These are phyloP conservation scores for Pangasius krempfi DNA, from an alignment of 2,797 vertebrate genomes.

Conservation along the genomic window DNA sequence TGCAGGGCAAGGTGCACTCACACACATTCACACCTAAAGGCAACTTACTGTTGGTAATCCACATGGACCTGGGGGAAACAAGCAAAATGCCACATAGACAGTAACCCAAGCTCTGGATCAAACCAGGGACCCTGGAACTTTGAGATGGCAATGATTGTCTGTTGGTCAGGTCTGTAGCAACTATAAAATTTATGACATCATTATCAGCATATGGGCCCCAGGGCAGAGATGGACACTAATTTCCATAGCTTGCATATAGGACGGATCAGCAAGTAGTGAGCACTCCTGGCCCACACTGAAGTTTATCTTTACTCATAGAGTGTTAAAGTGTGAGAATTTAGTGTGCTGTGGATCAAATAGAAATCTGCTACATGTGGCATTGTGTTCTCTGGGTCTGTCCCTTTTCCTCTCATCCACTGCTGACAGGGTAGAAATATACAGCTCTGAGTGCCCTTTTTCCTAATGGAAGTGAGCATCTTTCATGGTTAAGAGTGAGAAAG, in stretches of 20 bases:
- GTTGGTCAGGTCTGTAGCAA: background rate
- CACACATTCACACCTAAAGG: background rate
- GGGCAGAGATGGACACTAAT: background rate
- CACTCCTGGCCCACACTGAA: background rate
- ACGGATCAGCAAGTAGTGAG: background rate
- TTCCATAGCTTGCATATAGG: background rate
- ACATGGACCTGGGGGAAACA: background rate
- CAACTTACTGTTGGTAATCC: background rate
- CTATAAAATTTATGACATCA: background rate
- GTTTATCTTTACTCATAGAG: background rate
- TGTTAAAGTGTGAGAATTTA: background rate
- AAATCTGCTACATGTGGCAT: constrained; percentile 47
- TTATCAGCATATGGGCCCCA: background rate
- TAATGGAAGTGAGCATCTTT: constrained; percentile 52
- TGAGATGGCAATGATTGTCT: background rate
- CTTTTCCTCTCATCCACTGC: constrained; percentile 20
- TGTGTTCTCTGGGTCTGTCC: constrained; percentile 42
- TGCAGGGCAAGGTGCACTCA: background rate
- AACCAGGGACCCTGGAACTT: background rate
- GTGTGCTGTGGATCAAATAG: constrained; percentile 47
- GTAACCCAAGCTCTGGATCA: background rate
- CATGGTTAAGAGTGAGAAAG: constrained; percentile 25
- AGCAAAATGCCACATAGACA: background rate
- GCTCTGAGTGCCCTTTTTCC: constrained; percentile 32
- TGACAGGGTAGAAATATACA: constrained; percentile 54